Evolutionary conservation across 2,888 invertebrate species (phyloP), one percentile per base, ranked within the genome.

Genomic region (Argyresthia albistria): DNA sequence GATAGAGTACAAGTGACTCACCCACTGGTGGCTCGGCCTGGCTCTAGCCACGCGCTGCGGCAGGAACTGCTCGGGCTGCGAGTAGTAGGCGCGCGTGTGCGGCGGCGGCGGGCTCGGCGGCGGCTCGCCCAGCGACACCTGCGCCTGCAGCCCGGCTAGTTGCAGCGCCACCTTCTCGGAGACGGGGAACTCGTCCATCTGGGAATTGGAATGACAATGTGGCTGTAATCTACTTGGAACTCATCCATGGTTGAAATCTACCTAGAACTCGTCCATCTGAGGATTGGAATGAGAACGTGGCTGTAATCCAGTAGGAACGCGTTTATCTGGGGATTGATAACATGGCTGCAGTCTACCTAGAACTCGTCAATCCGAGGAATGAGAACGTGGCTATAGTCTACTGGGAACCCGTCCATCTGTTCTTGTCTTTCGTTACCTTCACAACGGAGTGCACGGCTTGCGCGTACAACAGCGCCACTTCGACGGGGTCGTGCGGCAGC

Each of bases 391-490:
- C n/a, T n/a, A n/a, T n/a, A n/a, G n/a, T n/a, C n/a, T n/a, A n/a
- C n/a, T n/a, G n/a, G n/a, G n/a, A n/a, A n/a, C n/a, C n/a, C n/a
- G n/a, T n/a, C n/a, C n/a, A n/a, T n/a, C n/a, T n/a, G n/a, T n/a
- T n/a, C n/a, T n/a, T n/a, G n/a, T n/a, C n/a, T n/a, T n/a, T n/a
- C n/a, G n/a, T n/a, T 87, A 96, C 97, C 91, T 97, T 97, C 3
- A 97, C 97, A 49, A 98, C 97, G 70, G 95, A 94, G 67, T 97
- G 95, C 8, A 98, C 97, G 54, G 97, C 97, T 84, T 98, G 98
- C 35, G 97, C 96, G 76, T 97, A 98, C 4, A 98, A 86, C 71
- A 98, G 90, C 65, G 96, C 97, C 11, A 97, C 95, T 82, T 98
- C 97, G 0, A 97, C 95, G 0, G 97, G 97, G 84, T 98, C 98